Evolutionary conservation across 2,888 invertebrate species (phyloP).

Genomic region (Pyrrhosoma nymphula): DNA sequence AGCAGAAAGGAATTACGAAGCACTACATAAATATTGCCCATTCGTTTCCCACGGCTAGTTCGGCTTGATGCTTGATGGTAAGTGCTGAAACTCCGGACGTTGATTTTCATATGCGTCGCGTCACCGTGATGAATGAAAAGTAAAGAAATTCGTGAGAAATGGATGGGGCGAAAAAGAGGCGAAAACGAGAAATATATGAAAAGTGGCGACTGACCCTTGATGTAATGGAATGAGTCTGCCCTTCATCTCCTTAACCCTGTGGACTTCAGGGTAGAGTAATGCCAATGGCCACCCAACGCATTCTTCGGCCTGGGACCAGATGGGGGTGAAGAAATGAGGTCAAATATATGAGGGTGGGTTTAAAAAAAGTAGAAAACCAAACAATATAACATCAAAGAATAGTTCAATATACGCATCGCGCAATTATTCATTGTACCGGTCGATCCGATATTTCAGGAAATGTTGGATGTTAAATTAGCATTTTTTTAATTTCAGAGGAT

Average conservation of each 20-base stretch:
- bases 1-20: neutral
- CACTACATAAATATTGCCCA: neutral
- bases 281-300: too few species aligned
- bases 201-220: neutral
- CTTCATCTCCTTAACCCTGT: neutral
- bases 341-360: neutral
- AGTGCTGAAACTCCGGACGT: neutral
- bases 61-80: neutral
- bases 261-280: neutral
- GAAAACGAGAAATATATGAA: neutral
- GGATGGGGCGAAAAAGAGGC: neutral
- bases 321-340: neutral
- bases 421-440: too few species aligned
- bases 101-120: neutral
- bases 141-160: neutral
- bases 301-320: too few species aligned
- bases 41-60: neutral
- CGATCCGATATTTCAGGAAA: too few species aligned
- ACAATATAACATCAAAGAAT: too few species aligned
- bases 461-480: too few species aligned
- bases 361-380: too few species aligned
- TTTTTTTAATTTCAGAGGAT: too few species aligned
- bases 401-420: too few species aligned
- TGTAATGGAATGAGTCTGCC: neutral
- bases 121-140: neutral